A percentile compares a stretch with the other conserved stretches of the same genome.
phyloP scores from a whole-genome alignment of 2,888 invertebrate species.

The Sicus ferrugineus region DNA sequence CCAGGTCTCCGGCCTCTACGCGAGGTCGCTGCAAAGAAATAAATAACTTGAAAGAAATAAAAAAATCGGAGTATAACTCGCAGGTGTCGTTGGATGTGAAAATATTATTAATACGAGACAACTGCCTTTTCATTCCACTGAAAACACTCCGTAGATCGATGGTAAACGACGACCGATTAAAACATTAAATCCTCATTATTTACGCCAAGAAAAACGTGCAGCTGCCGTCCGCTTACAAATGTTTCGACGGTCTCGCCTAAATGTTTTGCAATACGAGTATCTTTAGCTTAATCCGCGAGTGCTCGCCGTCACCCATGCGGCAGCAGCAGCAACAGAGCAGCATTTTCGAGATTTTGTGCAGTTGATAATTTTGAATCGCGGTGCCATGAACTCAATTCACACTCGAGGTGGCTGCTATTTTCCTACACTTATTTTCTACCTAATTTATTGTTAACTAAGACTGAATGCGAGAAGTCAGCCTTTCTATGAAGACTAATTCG shows the following conservation, averaged over 20 bases:
- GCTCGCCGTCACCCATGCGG: not conserved
- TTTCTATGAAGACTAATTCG: too few species aligned
- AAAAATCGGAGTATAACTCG: too few species aligned
- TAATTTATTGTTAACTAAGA: too few species aligned
- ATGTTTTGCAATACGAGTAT: conserved; percentile 20
- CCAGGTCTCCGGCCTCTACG: too few species aligned
- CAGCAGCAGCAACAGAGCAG: not conserved
- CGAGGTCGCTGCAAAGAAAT: too few species aligned
- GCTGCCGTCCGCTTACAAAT: not conserved
- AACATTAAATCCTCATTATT: not conserved
- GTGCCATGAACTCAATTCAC: not conserved
- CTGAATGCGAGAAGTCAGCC: too few species aligned
- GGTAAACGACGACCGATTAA: not conserved
- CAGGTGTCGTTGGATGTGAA: too few species aligned
- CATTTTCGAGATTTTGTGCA: not conserved
- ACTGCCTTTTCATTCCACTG: not conserved
- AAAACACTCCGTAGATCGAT: not conserved
- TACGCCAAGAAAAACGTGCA: not conserved
- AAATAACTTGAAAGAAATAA: too few species aligned
- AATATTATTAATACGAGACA: too few species aligned
- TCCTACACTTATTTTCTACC: too few species aligned
- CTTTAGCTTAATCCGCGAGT: not conserved
- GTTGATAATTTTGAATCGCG: not conserved
- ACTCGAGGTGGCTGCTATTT: not conserved
- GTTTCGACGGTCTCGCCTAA: not conserved